These are phyloP conservation scores for Pristionchus japonicus DNA, from an alignment of 2,888 invertebrate species.

Conservation along the genomic window DNA sequence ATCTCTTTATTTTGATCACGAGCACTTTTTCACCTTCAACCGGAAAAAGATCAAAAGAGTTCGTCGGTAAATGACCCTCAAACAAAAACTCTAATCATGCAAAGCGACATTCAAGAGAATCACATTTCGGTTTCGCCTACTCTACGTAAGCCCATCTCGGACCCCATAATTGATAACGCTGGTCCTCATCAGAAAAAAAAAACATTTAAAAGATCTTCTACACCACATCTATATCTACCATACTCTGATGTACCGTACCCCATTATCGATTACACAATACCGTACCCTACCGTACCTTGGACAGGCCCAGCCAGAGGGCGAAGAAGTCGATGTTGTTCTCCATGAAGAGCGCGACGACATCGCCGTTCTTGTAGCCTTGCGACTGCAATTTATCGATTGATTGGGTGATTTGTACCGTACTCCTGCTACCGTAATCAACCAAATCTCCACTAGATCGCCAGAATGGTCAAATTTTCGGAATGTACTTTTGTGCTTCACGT, in stretches of 20 bases:
- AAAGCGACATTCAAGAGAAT: too few relatives aligned
- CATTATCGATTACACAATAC: not conserved
- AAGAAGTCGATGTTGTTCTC: constrained; percentile 94
- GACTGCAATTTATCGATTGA: constrained; percentile 54
- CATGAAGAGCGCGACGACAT: constrained; percentile 89
- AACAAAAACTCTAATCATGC: not conserved
- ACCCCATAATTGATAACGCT: not conserved
- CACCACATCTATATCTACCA: not conserved
- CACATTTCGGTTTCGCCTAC: not conserved
- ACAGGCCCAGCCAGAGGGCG: constrained; percentile 91
- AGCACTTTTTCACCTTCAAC: too few relatives aligned
- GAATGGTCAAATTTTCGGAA: too few relatives aligned
- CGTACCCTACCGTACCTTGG: not conserved
- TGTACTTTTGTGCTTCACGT: too few relatives aligned
- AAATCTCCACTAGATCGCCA: too few relatives aligned
- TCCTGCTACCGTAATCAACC: not conserved
- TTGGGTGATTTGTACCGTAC: not conserved
- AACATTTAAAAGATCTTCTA: too few relatives aligned
- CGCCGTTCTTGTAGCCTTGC: constrained; percentile 80
- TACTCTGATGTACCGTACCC: not conserved
- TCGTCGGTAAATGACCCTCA: not conserved
- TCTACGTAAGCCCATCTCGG: not conserved
- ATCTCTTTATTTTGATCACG: not conserved
- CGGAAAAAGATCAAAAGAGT: not conserved
- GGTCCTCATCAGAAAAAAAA: too few relatives aligned